Conservation (phyloP, 2,797 vertebrate species). For the Sternotherus odoratus region DNA sequence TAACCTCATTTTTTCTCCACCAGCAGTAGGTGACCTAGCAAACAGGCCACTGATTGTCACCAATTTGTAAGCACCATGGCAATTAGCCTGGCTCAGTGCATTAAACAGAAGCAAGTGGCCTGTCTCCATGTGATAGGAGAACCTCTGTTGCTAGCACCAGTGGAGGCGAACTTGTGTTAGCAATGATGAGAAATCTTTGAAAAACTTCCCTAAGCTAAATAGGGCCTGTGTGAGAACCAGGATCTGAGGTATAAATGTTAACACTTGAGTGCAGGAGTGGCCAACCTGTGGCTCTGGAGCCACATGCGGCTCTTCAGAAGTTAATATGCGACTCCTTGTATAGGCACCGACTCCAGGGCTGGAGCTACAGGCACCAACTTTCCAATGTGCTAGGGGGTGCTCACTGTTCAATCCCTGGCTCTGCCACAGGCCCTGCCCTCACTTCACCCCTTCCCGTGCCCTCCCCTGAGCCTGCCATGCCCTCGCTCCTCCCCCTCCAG, state of each 20-base stretch:
- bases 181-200: not conserved
- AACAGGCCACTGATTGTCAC: not conserved
- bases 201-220: not conserved
- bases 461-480: too few species aligned
- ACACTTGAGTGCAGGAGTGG: not conserved
- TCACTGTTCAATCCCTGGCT: too few species aligned
- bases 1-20: not conserved
- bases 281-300: too few species aligned
- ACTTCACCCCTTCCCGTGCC: too few species aligned
- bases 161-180: not conserved
- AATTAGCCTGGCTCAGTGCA: not conserved
- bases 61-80: not conserved
- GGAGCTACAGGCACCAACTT: too few species aligned
- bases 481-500: too few species aligned
- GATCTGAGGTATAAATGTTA: conserved; percentile 3
- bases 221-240: not conserved
- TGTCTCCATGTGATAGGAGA: not conserved
- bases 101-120: not conserved
- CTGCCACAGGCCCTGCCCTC: too few species aligned
- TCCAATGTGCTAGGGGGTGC: too few species aligned
- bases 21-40: not conserved
- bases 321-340: too few species aligned
- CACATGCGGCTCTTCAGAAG: too few species aligned
- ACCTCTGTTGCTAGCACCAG: not conserved
- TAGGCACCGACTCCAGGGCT: too few species aligned